Evolutionary conservation across 2,888 invertebrate genomes (phyloP), one percentile per base, ranked within the genome.

Genomic region (Campaea margaritaria): DNA sequence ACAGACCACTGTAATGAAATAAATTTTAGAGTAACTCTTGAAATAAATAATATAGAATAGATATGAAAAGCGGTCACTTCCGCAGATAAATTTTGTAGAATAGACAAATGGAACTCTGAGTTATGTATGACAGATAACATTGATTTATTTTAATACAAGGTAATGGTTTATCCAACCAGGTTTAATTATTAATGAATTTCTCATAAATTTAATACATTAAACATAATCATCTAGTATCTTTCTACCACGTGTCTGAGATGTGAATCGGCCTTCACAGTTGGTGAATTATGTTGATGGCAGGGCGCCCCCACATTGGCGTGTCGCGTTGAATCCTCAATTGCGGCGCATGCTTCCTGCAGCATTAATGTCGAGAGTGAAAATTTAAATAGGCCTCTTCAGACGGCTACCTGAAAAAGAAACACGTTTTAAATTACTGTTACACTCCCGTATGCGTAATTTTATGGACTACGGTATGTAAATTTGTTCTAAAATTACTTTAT

Each of bases 281-380:
- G 64, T 73, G 62, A 73, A 70, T 67, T 64, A 68, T 65, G 69
- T 62, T 67, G 70, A 67, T 69, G 57, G 62, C 51, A 58, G 51
- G 46, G 53, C 47, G 46, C 56, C 73, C 70, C 67, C 57, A 67
- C 68, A 74, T 78, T 78, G 75, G 78, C 79, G 74, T 80, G 78
- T 65, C 69, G 65, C 67, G 63, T 61, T 64, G 66, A 74, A 74
- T 77, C 73, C 64, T 69, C 62, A 74, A 74, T 70, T 59, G 65
- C 65, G 61, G 60, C 58, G 65, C 68, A 70, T 72, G 67, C 61
- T 70, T 64, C 62, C 58, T 54, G 46, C 50, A 48, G 56, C 49
- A 45, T 62, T 65, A 62, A 67, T 55, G 62, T 58, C 53, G 57
- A 58, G 63, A 63, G 64, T 64, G 62, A 62, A 60, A 47, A 65